Evolutionary conservation across 2,888 invertebrate genomes (phyloP).

Genomic region (Quadriops clusia): DNA sequence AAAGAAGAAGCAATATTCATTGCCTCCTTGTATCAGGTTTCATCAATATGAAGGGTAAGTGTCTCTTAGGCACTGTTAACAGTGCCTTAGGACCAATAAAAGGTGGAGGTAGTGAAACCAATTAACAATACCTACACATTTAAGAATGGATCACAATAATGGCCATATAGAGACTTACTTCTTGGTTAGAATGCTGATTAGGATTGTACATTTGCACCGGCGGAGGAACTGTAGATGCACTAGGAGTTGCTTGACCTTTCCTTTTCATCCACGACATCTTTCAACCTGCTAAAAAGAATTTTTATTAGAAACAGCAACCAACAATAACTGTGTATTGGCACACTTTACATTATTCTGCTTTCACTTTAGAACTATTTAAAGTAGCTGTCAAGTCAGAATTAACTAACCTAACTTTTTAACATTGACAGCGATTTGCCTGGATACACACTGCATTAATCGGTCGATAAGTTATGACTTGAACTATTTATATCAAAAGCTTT

Average conservation of each 20-base stretch:
- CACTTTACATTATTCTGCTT: constrained; percentile 5
- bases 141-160: too few species aligned
- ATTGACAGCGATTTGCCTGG: neutral
- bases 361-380: constrained; percentile 1
- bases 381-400: neutral
- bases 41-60: too few species aligned
- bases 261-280: constrained; percentile 35
- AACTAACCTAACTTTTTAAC: constrained; percentile 8
- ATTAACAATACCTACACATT: too few species aligned
- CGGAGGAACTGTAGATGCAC: constrained; percentile 24
- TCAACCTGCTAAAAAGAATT: constrained; percentile 8
- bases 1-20: too few species aligned
- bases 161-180: constrained; percentile 25
- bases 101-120: too few species aligned
- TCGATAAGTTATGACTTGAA: too few species aligned
- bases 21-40: too few species aligned
- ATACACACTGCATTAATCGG: neutral
- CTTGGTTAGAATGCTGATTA: constrained; percentile 32
- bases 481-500: too few species aligned
- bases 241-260: constrained; percentile 27
- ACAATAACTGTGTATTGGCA: neutral
- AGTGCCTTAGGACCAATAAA: too few species aligned
- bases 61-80: too few species aligned
- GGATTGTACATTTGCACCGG: constrained; percentile 34
- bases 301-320: neutral